These are phyloP conservation scores for Idaea biselata DNA, from an alignment of 2,888 invertebrate species.

Conservation along the genomic window DNA sequence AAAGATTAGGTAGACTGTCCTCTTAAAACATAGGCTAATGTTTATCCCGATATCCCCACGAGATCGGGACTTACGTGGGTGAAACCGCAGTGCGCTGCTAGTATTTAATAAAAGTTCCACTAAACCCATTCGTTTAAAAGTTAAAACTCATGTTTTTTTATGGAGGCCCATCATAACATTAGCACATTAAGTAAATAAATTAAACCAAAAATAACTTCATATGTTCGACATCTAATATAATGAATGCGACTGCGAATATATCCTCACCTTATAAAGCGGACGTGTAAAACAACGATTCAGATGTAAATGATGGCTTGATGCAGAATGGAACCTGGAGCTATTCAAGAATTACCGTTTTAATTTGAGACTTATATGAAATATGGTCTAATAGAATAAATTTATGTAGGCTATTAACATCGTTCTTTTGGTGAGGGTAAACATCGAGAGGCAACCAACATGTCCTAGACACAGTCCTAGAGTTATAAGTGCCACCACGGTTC, in stretches of 20 bases:
- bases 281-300: neutral
- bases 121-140: too few species aligned
- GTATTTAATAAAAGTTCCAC: neutral
- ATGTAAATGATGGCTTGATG: neutral
- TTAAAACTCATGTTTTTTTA: neutral
- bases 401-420: too few species aligned
- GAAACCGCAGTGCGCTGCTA: neutral
- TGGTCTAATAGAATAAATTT: too few species aligned
- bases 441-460: too few species aligned
- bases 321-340: neutral
- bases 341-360: neutral
- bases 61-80: neutral
- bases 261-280: constrained; percentile 20
- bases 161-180: neutral
- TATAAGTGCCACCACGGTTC: too few species aligned
- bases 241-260: constrained; percentile 16
- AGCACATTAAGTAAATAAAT: constrained; percentile 12
- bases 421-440: too few species aligned
- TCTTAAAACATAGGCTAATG: too few species aligned
- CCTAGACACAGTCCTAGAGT: too few species aligned
- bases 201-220: constrained; percentile 20
- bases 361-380: too few species aligned
- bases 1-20: too few species aligned
- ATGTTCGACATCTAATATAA: constrained; percentile 22
- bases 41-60: too few species aligned